Percentiles rank a stretch among this genome's conserved stretches.
phyloP scores from a whole-genome alignment of 2,888 invertebrate genomes.

The Lacanobia oleracea region DNA sequence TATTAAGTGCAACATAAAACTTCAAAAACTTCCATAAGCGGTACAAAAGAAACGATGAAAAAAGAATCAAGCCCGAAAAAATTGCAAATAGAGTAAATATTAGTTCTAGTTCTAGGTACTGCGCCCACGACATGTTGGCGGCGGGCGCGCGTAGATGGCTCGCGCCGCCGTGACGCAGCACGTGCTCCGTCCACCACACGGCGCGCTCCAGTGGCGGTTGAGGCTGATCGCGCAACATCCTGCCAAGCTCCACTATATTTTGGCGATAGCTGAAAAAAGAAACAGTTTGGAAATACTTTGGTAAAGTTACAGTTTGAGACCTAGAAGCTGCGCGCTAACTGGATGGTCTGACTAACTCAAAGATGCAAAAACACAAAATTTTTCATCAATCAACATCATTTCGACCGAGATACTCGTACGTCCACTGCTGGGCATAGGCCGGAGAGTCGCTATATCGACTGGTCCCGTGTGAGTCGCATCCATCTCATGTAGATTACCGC shows the following conservation, averaged over 20 bases:
- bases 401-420: too few species aligned
- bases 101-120: conserved; percentile 48
- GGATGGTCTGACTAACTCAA: too few species aligned
- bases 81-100: conserved; percentile 19
- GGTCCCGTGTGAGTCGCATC: too few species aligned
- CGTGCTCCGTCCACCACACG: conserved; percentile 76
- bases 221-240: conserved; percentile 65
- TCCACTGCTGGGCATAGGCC: too few species aligned
- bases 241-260: conserved; percentile 60
- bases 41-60: neutral
- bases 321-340: too few species aligned
- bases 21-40: neutral
- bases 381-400: too few species aligned
- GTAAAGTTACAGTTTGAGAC: too few species aligned
- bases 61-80: neutral
- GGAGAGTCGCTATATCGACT: too few species aligned
- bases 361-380: too few species aligned
- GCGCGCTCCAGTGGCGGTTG: conserved; percentile 68
- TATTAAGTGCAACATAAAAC: neutral
- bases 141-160: conserved; percentile 69
- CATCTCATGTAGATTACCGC: too few species aligned
- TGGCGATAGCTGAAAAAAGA: conserved; percentile 59
- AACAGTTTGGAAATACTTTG: neutral
- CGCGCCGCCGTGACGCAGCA: conserved; percentile 71
- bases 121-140: conserved; percentile 58